Percentiles rank a stretch among this genome's conserved stretches.
phyloP scores from a whole-genome alignment of 2,888 invertebrate genomes.

The Meghimatium bilineatum region DNA sequence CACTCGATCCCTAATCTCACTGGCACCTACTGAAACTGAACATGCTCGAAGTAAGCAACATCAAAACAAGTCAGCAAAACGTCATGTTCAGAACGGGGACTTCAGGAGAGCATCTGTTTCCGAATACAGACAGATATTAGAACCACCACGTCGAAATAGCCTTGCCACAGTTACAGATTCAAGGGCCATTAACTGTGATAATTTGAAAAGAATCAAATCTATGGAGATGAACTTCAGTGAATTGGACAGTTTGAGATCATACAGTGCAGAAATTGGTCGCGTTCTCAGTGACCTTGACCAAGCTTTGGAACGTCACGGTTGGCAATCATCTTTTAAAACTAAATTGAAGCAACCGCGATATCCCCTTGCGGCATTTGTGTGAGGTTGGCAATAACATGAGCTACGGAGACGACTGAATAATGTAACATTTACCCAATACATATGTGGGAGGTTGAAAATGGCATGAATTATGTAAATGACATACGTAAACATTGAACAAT shows the following conservation, averaged over 20 bases:
- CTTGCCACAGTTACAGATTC: neutral
- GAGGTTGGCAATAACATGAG: neutral
- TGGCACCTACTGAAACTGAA: neutral
- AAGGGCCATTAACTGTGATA: neutral
- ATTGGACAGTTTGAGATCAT: slow-evolving; percentile 22
- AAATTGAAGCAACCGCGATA: neutral
- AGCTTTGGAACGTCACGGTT: slow-evolving; percentile 24
- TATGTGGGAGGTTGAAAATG: no score
- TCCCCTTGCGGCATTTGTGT: slow-evolving; percentile 19
- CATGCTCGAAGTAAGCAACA: no score
- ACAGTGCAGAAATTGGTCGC: slow-evolving; percentile 33
- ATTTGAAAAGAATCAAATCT: no score
- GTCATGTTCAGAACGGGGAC: neutral
- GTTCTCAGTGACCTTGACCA: slow-evolving; percentile 32
- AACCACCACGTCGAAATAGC: neutral
- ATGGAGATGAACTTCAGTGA: neutral
- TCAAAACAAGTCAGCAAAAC: neutral
- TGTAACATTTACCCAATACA: no score
- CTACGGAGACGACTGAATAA: no score
- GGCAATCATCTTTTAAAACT: slow-evolving; percentile 16
- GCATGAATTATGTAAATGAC: no score
- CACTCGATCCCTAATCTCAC: neutral
- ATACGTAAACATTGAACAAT: no score
- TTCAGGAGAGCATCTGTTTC: neutral
- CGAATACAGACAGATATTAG: neutral